These are phyloP conservation scores for Drosophila imparisetae DNA, from an alignment of 2,888 invertebrate genomes.

Conservation along the genomic window DNA sequence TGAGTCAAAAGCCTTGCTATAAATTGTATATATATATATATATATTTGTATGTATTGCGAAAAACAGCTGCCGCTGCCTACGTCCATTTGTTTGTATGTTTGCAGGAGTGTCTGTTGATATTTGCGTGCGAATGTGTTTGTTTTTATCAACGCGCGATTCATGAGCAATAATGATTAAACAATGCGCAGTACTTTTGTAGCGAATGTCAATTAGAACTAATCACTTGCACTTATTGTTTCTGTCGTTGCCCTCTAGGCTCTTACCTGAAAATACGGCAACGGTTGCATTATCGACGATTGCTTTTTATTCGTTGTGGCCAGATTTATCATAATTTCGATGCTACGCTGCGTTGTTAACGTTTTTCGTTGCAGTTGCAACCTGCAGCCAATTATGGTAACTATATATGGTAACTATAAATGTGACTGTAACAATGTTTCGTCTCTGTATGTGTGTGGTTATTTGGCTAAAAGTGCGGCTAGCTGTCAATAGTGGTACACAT, in stretches of 20 bases:
- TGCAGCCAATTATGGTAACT: conserved; percentile 40
- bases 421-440: conserved; percentile 11
- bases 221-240: conserved; percentile 29
- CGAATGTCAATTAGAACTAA: conserved; percentile 30
- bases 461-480: conserved; percentile 20
- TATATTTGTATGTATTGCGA: background rate
- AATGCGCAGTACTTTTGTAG: conserved; percentile 56
- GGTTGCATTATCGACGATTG: conserved; percentile 82
- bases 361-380: conserved; percentile 44
- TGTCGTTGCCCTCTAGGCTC: conserved; percentile 15
- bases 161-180: conserved; percentile 36
- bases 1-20: conserved; percentile 23
- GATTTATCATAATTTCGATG: conserved; percentile 48
- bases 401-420: conserved; percentile 19
- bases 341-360: background rate
- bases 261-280: conserved; percentile 80
- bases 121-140: conserved; percentile 14
- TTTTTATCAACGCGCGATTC: conserved; percentile 45
- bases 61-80: conserved; percentile 1
- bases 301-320: conserved; percentile 52
- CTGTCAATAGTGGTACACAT: conserved; percentile 14
- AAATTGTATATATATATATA: conserved; percentile 6
- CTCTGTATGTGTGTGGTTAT: conserved; percentile 20
- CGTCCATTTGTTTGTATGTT: background rate
- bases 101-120: background rate